These are phyloP conservation scores for Pontoporia blainvillei DNA, from an alignment of 2,113 vertebrate genomes.

Conservation along the genomic window DNA sequence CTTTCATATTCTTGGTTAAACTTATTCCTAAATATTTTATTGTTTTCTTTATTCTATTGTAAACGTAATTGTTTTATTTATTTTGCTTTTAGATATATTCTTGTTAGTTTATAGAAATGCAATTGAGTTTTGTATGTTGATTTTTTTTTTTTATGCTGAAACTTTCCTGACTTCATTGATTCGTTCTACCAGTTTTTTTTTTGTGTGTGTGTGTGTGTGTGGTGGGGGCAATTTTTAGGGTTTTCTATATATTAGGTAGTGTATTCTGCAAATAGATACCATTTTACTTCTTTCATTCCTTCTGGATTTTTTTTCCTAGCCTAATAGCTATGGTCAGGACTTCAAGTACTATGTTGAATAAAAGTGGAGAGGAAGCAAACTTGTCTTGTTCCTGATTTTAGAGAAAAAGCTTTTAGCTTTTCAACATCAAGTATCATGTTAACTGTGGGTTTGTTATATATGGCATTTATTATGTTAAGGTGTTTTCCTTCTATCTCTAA, in stretches of 20 bases:
- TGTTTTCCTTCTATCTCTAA: neutral
- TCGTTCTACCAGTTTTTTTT: neutral
- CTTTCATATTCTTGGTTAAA: neutral
- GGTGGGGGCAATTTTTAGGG: neutral
- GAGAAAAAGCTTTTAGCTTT: neutral
- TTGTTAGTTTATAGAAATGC: neutral
- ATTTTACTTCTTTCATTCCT: neutral
- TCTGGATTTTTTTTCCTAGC: neutral
- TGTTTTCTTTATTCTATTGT: neutral
- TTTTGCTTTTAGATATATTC: neutral
- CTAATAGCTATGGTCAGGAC: neutral
- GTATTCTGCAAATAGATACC: neutral
- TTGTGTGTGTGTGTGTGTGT: accelerated
- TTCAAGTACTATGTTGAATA: neutral
- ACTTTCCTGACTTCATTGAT: neutral
- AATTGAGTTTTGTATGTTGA: neutral
- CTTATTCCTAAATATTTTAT: neutral
- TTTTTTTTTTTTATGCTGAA: no score
- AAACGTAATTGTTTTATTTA: neutral
- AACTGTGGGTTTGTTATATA: neutral
- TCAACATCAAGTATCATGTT: neutral
- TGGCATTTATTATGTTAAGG: neutral
- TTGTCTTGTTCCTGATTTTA: neutral
- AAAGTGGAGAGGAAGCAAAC: neutral
- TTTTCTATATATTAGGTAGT: neutral